A percentile compares a stretch with the other conserved stretches of the same genome.
Evolutionary conservation across 2,113 vertebrate genomes (phyloP).

Genomic region (Campylomormyrus tamandua): DNA sequence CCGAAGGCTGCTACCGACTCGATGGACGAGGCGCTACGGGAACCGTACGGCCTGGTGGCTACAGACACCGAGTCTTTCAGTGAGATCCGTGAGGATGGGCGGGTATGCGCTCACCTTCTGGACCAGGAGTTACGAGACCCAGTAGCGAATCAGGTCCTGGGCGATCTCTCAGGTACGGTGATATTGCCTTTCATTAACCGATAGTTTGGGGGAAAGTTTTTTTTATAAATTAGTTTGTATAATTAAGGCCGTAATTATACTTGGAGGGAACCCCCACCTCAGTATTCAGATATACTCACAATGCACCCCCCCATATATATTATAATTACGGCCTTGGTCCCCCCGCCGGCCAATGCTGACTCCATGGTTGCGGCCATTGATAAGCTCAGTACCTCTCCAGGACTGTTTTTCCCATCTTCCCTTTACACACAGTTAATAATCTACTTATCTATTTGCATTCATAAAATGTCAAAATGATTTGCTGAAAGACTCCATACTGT

Average conservation of each 20-base stretch:
- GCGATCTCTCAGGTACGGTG: not conserved
- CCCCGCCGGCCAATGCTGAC: not conserved
- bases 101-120: constrained; percentile 26
- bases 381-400: not conserved
- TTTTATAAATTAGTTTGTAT: too few relatives aligned
- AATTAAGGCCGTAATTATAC: too few relatives aligned
- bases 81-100: constrained; percentile 39
- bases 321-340: too few relatives aligned
- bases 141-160: not conserved
- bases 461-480: not conserved
- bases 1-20: not conserved
- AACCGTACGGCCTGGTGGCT: not conserved
- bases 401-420: not conserved
- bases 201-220: too few relatives aligned
- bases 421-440: not conserved
- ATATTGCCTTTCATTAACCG: not conserved
- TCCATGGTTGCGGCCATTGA: not conserved
- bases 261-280: too few relatives aligned
- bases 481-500: not conserved
- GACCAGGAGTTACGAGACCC: not conserved
- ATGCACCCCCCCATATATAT: too few relatives aligned
- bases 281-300: too few relatives aligned
- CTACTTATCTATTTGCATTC: not conserved
- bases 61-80: constrained; percentile 24
- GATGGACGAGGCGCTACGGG: constrained; percentile 13